These are phyloP conservation scores for Pentalonia nigronervosa DNA, from an alignment of 1,140 invertebrate species.

Conservation along the genomic window DNA sequence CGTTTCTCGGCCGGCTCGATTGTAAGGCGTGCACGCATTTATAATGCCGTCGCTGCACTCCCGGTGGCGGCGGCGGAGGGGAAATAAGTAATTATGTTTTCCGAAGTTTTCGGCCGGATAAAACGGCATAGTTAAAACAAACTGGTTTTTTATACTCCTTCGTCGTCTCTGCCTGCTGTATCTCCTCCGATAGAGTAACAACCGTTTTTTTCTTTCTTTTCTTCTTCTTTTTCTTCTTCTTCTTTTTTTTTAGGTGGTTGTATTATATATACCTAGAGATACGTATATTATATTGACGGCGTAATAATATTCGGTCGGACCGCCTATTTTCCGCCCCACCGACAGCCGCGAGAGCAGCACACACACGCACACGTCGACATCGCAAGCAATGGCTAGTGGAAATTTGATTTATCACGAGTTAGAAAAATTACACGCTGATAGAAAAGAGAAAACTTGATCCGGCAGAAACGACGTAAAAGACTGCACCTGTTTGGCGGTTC, in stretches of 20 bases:
- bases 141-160: constrained; percentile 44
- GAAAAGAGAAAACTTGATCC: neutral
- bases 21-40: constrained; percentile 48
- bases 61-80: neutral
- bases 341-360: neutral
- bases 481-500: neutral
- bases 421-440: neutral
- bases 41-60: constrained; percentile 2
- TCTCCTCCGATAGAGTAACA: constrained; percentile 31
- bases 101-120: constrained; percentile 46
- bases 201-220: constrained; percentile 31
- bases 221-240: neutral
- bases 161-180: neutral
- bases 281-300: constrained; percentile 34
- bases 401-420: constrained; percentile 5
- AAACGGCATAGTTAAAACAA: constrained; percentile 55
- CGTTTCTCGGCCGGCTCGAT: constrained; percentile 44
- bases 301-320: constrained; percentile 50
- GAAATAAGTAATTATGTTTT: constrained; percentile 57
- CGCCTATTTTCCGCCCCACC: constrained; percentile 37
- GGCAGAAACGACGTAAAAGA: neutral
- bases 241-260: neutral
- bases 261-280: neutral
- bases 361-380: neutral
- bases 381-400: neutral